phyloP scores from a whole-genome alignment of 1,140 invertebrate genomes.

The Lepidurus apus region DNA sequence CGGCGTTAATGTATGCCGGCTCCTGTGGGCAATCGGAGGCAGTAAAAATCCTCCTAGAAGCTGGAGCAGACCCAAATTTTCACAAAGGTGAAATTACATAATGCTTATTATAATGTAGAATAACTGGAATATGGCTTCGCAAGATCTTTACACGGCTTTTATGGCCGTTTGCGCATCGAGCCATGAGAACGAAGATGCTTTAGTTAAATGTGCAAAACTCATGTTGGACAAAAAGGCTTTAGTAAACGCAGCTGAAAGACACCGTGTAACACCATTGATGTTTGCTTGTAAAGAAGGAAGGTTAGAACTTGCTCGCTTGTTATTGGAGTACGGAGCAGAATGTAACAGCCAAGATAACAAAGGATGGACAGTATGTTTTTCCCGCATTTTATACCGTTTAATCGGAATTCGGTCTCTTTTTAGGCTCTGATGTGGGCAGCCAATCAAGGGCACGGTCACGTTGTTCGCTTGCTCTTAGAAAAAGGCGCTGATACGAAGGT shows the following conservation, averaged over 20 bases:
- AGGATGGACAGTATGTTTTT: constrained; percentile 40
- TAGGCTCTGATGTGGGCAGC: constrained; percentile 57
- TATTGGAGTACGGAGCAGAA: constrained; percentile 53
- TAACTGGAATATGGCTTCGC: background rate
- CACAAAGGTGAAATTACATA: constrained; percentile 39
- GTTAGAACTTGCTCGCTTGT: constrained; percentile 49
- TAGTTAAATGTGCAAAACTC: constrained; percentile 46
- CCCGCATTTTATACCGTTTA: background rate
- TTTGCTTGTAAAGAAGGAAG: constrained; percentile 59
- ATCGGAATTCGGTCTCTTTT: background rate
- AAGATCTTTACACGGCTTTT: constrained; percentile 50
- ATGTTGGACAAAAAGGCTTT: constrained; percentile 47
- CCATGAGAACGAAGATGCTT: constrained; percentile 40
- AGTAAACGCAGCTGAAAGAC: constrained; percentile 48
- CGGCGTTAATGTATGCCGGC: constrained; percentile 50
- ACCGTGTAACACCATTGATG: constrained; percentile 56
- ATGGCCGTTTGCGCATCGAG: constrained; percentile 50
- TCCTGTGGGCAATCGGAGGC: constrained; percentile 44
- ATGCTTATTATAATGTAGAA: background rate
- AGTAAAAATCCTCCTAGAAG: constrained; percentile 45
- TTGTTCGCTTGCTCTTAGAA: constrained; percentile 51
- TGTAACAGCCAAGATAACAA: constrained; percentile 50
- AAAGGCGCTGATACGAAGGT: constrained; percentile 43
- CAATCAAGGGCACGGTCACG: constrained; percentile 55
- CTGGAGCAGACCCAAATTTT: constrained; percentile 48